Base-by-base conservation (phyloP, 2,888 invertebrate species). In the Eurytoma adleriae region DNA sequence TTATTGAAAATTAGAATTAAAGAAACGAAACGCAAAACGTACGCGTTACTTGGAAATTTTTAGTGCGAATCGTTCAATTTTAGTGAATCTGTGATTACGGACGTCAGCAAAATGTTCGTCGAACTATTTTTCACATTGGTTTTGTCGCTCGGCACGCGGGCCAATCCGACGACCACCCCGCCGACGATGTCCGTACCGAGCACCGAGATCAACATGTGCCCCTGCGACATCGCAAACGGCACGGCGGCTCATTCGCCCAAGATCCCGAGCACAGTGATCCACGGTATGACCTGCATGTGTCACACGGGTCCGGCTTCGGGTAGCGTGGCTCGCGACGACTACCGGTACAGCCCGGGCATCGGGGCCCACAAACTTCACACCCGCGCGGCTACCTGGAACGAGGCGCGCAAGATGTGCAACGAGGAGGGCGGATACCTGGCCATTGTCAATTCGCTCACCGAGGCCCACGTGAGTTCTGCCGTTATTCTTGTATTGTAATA, bases 281-380 rank as follows among this genome's bases (percentile, higher is more conserved):
- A 87, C 71, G 88, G 87, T 0, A 88, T 86, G 85, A 85, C 85
- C 3, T 90, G 87, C 79, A 73, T 85, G 67, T 89, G 90, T 74
- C 87, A 87, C 69, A 48, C 87, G 1, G 85, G 86, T 24, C 56
- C 56, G 4, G 70, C 82, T 12, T 83, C 79, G 7, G 78, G 82
- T 3, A 59, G 82, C 4, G 76, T 79, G 27, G 82, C 84, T 30
- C 86, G 88, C 56, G 87, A 87, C 74, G 89, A 89, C 83, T 90
- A 90, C 83, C 82, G 20, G 52, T 87, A 87, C 79, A 85, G 85
- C 18, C 83, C 84, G 0, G 87, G 87, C 27, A 82, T 88, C 18
- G 89, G 90, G 7, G 85, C 84, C 12, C 87, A 89, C 82, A 89
- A 90, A 83, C 81, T 89, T 13, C 89, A 89, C 78, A 87, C 86